Conservation (phyloP, 2,113 vertebrate genomes). For the zebrafish (Danio rerio) region GRCz12tu NC_133186.1:34565001-34565500, state of each 20-base stretch:
- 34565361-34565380: slow-evolving; percentile 42
- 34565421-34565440: slow-evolving; percentile 2
- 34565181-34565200: slow-evolving; percentile 26
- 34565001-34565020: too few relatives aligned
- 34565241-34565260: not conserved
- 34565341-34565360: slow-evolving; percentile 41
- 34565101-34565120: slow-evolving; percentile 18
- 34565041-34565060: slow-evolving; percentile 18
- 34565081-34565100: not conserved
- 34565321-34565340: slow-evolving; percentile 40
- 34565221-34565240: slow-evolving; percentile 7
- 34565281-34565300: slow-evolving; percentile 36
- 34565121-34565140: slow-evolving; percentile 28
- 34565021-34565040: not conserved
- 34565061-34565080: not conserved
- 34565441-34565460: slow-evolving; percentile 15
- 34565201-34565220: slow-evolving; percentile 11
- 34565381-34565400: slow-evolving; percentile 37
- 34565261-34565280: not conserved
- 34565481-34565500: slow-evolving; percentile 72
- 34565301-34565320: slow-evolving; percentile 38
- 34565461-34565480: slow-evolving; percentile 69
- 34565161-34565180: slow-evolving; percentile 35
- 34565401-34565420: slow-evolving; percentile 8
- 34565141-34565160: slow-evolving; percentile 14